phyloP scores from a whole-genome alignment of 2,797 vertebrate genomes.

The Pseudomugil tenellus region DNA sequence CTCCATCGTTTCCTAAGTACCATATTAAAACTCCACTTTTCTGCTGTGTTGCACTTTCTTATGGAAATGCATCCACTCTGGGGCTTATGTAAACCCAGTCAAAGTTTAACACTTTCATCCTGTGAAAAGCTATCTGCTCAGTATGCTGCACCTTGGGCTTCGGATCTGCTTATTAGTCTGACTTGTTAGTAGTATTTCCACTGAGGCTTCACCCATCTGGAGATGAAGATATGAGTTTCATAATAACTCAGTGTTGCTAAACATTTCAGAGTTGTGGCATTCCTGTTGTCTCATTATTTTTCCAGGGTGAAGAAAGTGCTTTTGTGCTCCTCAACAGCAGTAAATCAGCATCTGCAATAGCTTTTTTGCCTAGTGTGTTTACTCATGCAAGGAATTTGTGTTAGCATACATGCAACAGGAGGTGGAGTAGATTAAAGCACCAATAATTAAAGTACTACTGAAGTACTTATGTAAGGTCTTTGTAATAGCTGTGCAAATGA shows the following conservation, averaged over 20 bases:
- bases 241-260: constrained; percentile 68
- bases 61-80: constrained; percentile 57
- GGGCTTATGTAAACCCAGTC: constrained; percentile 49
- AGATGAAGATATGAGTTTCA: constrained; percentile 73
- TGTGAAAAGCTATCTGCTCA: constrained; percentile 67
- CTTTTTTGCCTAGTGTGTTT: neutral
- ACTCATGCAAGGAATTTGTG: neutral
- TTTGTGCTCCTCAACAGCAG: constrained; percentile 24
- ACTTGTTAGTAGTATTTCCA: constrained; percentile 75
- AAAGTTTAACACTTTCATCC: constrained; percentile 73
- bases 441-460: neutral
- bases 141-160: constrained; percentile 62
- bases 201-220: constrained; percentile 69
- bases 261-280: constrained; percentile 57
- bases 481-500: neutral
- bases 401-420: neutral
- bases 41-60: constrained; percentile 67
- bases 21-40: constrained; percentile 61
- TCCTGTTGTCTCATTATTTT: constrained; percentile 69
- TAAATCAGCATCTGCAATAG: constrained; percentile 17
- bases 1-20: neutral
- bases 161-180: constrained; percentile 74
- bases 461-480: no score
- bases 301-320: constrained; percentile 23
- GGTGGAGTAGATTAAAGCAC: neutral